These are phyloP conservation scores for Eurytoma adleriae DNA, from an alignment of 2,888 invertebrate genomes.

Conservation along the genomic window DNA sequence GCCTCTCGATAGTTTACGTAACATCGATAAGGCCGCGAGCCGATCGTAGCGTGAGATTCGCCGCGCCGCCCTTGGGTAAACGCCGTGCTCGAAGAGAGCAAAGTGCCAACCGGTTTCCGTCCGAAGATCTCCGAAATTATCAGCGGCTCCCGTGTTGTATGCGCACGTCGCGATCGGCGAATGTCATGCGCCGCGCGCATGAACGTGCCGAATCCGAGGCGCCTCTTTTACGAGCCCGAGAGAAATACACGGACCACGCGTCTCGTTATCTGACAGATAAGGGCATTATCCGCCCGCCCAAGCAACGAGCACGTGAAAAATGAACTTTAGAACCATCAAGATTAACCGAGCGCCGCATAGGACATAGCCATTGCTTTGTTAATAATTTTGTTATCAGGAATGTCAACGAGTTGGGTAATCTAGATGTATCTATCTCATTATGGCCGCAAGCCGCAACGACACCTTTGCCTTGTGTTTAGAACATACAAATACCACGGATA, in stretches of 20 bases:
- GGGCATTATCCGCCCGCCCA: constrained; percentile 18
- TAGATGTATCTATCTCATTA: no score
- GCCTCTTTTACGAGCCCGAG: not conserved
- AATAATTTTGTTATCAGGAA: not conserved
- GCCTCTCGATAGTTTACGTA: not conserved
- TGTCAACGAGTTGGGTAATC: no score
- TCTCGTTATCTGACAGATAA: constrained; percentile 33
- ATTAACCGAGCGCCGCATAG: constrained; percentile 14
- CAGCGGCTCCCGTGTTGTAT: not conserved
- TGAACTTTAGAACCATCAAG: constrained; percentile 48
- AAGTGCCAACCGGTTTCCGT: not conserved
- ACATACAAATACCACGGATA: no score
- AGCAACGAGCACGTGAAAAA: constrained; percentile 24
- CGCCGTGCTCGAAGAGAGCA: not conserved
- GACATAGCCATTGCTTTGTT: no score
- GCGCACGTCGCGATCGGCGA: not conserved
- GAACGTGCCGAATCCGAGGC: constrained; percentile 10
- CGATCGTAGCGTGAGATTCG: constrained; percentile 18
- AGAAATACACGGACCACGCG: constrained; percentile 10
- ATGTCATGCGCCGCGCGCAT: constrained; percentile 38
- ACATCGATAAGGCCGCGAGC: constrained; percentile 21
- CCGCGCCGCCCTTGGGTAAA: not conserved
- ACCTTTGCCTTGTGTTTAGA: no score
- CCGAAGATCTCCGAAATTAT: not conserved
- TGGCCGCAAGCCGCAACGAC: no score